phyloP scores from a whole-genome alignment of 2,888 invertebrate species.

The Cryptus viduatorius region DNA sequence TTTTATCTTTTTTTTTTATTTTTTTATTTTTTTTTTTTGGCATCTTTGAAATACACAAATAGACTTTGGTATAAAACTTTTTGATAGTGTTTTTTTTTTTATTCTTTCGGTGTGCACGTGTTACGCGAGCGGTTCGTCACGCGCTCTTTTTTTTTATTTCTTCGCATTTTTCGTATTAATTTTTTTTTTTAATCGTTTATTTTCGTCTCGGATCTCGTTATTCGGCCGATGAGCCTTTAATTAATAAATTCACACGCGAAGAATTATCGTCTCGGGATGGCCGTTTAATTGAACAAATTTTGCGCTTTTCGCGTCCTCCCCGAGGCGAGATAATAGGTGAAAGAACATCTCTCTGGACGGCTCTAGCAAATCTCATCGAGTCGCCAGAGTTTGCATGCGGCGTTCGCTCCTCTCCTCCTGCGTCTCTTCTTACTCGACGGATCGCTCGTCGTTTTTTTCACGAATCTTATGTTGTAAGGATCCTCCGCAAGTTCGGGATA shows the following conservation, averaged over 20 bases:
- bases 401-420: slow-evolving; percentile 88
- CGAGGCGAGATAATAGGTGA: not conserved
- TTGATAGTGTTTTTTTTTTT: slow-evolving; percentile 86
- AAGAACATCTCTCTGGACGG: slow-evolving; percentile 48
- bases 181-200: slow-evolving; percentile 11
- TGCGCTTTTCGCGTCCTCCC: not conserved
- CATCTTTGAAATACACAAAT: slow-evolving; percentile 89
- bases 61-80: slow-evolving; percentile 88
- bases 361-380: slow-evolving; percentile 83
- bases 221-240: not conserved
- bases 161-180: slow-evolving; percentile 57
- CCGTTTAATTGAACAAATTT: slow-evolving; percentile 47
- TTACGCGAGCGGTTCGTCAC: slow-evolving; percentile 47
- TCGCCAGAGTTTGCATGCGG: slow-evolving; percentile 85
- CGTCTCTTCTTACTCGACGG: slow-evolving; percentile 89
- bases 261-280: slow-evolving; percentile 37
- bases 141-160: slow-evolving; percentile 48
- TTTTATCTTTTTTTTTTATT: slow-evolving; percentile 71
- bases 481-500: slow-evolving; percentile 98
- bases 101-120: slow-evolving; percentile 72
- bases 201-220: slow-evolving; percentile 10
- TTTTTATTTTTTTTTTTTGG: slow-evolving; percentile 85
- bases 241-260: slow-evolving; percentile 56
- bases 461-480: slow-evolving; percentile 96
- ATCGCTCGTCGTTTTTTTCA: slow-evolving; percentile 92